Percentiles rank a stretch among this genome's conserved stretches.
These are phyloP conservation scores for Agrochola lychnidis DNA, from an alignment of 2,888 invertebrate genomes.

Conservation along the genomic window DNA sequence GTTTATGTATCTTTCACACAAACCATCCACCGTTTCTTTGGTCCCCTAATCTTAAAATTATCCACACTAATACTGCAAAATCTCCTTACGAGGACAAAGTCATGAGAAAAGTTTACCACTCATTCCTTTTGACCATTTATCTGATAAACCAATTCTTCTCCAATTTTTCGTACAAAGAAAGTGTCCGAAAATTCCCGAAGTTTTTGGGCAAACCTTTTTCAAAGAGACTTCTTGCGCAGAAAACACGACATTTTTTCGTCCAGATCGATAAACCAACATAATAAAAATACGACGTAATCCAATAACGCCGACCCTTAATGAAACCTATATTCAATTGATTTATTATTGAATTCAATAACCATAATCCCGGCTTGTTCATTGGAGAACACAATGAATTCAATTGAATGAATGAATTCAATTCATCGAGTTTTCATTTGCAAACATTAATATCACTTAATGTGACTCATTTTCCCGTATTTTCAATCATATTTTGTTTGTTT, in stretches of 20 bases:
- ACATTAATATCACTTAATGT: slow-evolving; percentile 32
- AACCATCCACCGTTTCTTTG: background rate
- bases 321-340: slow-evolving; percentile 17
- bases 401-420: slow-evolving; percentile 14
- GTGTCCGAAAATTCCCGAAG: background rate
- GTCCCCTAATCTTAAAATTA: background rate
- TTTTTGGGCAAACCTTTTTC: slow-evolving; percentile 25
- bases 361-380: slow-evolving; percentile 28
- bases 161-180: background rate
- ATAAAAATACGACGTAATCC: slow-evolving; percentile 36
- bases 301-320: slow-evolving; percentile 24
- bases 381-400: slow-evolving; percentile 21
- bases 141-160: background rate
- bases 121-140: background rate
- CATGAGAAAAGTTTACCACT: background rate
- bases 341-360: slow-evolving; percentile 3
- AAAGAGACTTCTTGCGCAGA: slow-evolving; percentile 47
- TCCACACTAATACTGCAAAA: background rate
- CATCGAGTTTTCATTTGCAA: slow-evolving; percentile 24
- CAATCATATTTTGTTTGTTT: slow-evolving; percentile 10
- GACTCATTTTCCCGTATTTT: slow-evolving; percentile 5
- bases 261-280: slow-evolving; percentile 41
- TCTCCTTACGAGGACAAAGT: background rate
- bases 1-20: background rate
- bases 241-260: slow-evolving; percentile 18